Evolutionary conservation across 2,113 vertebrate species (phyloP).

Genomic region (Rafetus swinhoei): DNA sequence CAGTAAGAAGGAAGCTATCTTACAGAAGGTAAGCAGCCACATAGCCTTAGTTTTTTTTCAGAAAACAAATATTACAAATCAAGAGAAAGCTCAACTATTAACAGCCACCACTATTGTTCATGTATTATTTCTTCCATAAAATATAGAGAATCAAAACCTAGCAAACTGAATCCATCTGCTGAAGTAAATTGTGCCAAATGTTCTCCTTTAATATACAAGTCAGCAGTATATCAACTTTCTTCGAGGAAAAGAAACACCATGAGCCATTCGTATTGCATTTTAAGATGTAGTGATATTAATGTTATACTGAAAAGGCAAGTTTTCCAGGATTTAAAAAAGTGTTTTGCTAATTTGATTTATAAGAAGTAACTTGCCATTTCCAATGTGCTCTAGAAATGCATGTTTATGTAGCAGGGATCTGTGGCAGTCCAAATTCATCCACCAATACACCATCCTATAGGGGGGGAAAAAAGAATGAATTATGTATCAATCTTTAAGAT

Average conservation of each 20-base stretch:
- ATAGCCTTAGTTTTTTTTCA: slow-evolving; percentile 36
- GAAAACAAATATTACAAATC: slow-evolving; percentile 53
- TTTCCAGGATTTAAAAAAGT: slow-evolving; percentile 59
- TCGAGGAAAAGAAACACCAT: slow-evolving; percentile 59
- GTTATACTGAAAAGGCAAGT: slow-evolving; percentile 63
- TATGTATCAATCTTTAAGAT: background rate
- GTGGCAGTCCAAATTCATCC: slow-evolving; percentile 96
- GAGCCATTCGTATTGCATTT: slow-evolving; percentile 38
- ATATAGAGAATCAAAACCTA: slow-evolving; percentile 51
- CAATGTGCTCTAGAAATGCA: slow-evolving; percentile 33
- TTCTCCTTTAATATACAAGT: slow-evolving; percentile 49
- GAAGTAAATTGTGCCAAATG: background rate
- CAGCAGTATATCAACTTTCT: slow-evolving; percentile 66
- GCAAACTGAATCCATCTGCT: slow-evolving; percentile 46
- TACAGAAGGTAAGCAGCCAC: slow-evolving; percentile 54
- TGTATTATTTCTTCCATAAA: slow-evolving; percentile 36
- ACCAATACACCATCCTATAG: slow-evolving; percentile 94
- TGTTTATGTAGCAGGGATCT: slow-evolving; percentile 94
- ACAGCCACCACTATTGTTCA: slow-evolving; percentile 65
- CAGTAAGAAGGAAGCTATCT: slow-evolving; percentile 51
- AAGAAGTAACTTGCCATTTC: slow-evolving; percentile 39
- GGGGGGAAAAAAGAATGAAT: slow-evolving; percentile 42
- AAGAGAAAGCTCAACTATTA: slow-evolving; percentile 54
- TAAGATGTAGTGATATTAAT: slow-evolving; percentile 68
- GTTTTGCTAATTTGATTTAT: slow-evolving; percentile 47